Percentiles rank a stretch among this genome's conserved stretches.
phyloP scores from a whole-genome alignment of 2,888 invertebrate species.

The Tinea pellionella region DNA sequence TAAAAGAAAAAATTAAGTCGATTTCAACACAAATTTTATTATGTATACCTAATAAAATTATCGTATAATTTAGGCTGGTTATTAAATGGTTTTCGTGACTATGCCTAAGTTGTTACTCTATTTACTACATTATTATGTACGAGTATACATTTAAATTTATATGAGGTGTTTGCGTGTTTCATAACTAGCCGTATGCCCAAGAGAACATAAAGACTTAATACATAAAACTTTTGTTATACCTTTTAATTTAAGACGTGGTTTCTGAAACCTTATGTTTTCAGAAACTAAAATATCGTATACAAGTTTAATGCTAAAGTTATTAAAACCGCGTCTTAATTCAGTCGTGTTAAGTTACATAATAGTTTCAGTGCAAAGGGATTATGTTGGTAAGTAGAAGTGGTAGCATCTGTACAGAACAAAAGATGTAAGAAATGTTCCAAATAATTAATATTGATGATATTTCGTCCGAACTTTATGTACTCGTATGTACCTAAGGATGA shows the following conservation, averaged over 20 bases:
- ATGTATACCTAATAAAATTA: too few relatives aligned
- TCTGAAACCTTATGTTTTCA: not conserved
- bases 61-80: not conserved
- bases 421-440: not conserved
- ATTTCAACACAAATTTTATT: not conserved
- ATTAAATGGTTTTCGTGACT: not conserved
- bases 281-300: not conserved
- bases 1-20: too few relatives aligned
- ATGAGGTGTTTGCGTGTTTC: conserved; percentile 6
- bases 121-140: not conserved
- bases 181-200: not conserved
- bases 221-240: not conserved
- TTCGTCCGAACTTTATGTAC: not conserved
- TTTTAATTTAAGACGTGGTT: not conserved
- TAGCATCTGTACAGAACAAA: not conserved
- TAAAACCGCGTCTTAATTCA: not conserved
- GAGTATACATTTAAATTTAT: conserved; percentile 6
- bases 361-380: not conserved
- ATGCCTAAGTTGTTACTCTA: not conserved
- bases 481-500: too few relatives aligned
- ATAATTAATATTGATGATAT: not conserved
- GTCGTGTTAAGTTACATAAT: not conserved
- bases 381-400: not conserved
- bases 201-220: not conserved
- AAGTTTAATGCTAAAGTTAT: not conserved